Base-by-base conservation (phyloP, 2,113 vertebrate species). In the Phaethornis superciliosus region DNA sequence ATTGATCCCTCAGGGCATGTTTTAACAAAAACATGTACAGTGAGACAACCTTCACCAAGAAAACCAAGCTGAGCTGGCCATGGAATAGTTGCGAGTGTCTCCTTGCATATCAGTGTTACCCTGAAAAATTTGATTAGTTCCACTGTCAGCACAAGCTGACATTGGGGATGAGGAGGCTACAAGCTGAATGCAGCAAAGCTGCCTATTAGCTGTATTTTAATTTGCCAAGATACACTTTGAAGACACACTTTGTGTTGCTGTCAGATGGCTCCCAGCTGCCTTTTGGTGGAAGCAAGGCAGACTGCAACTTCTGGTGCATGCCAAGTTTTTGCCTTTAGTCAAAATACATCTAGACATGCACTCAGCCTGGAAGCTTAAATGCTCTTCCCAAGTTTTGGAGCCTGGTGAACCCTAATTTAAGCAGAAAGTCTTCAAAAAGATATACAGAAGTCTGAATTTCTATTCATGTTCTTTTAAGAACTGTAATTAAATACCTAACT, bases 241-340 rank as follows among this genome's bases (percentile, higher is more conserved):
- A 78, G 52, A 67, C 8, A 16, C 4, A 10, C 10, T 23, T 4
- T 0, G 4, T 62, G 22, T 4, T 77, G 81, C 60, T 95, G 69
- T 37, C 85, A 86, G 63, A 40, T 81, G 80, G 49, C 11, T 85
- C 40, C 46, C 54, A 88, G 70, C 4, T 85, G 91, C 28, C 9
- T 91, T 81, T 67, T 35, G 37, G 77, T 51, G 58, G 33, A 63
- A 86, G 32, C 3, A 0, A 60, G 28, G 80, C 60, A 63, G 51
- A 5, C 3, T 84, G 32, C 0, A 1, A 28, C 47, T 54, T 52
- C 56, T 28, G 42, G 7, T 21, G 15, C 26, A 0, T 0, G 8
- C 33, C 58, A 44, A 15, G 62, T 28, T 49, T 47, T 86, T 0
- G 0, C 22, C 67, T 76, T 40, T 28, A 2, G 2, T 40, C 32